Evolutionary conservation across 2,797 vertebrate species (phyloP).

Genomic region (Cottoperca gobio): DNA sequence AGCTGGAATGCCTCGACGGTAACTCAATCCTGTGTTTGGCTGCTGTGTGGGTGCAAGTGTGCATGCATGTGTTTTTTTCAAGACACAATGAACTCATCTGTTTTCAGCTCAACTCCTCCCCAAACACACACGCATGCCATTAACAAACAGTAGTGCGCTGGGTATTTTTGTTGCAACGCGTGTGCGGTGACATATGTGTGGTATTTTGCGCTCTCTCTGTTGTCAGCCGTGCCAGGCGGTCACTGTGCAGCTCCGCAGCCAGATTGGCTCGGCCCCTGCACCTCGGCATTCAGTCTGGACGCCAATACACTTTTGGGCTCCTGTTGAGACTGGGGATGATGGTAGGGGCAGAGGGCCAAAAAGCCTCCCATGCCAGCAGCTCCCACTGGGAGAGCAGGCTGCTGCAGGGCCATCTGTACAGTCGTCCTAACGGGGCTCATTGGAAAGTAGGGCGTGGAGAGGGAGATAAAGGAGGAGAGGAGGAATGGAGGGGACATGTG

Average conservation of each 20-base stretch:
- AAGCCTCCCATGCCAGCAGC: slow-evolving; percentile 66
- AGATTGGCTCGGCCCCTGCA: slow-evolving; percentile 58
- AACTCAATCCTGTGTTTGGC: slow-evolving; percentile 73
- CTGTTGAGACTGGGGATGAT: slow-evolving; percentile 68
- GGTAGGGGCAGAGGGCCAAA: slow-evolving; percentile 64
- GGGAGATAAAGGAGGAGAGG: slow-evolving; percentile 41
- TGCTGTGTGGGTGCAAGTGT: slow-evolving; percentile 76
- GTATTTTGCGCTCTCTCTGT: slow-evolving; percentile 59
- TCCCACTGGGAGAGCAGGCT: slow-evolving; percentile 73
- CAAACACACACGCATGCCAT: slow-evolving; percentile 44
- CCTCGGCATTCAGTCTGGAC: slow-evolving; percentile 58
- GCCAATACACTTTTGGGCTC: slow-evolving; percentile 71
- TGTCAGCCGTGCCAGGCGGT: slow-evolving; percentile 48
- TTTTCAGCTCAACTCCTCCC: slow-evolving; percentile 57
- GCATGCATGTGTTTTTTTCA: slow-evolving; percentile 71
- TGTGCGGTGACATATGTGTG: slow-evolving; percentile 61
- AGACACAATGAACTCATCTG: slow-evolving; percentile 76
- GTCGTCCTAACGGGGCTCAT: slow-evolving; percentile 54
- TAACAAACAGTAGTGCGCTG: slow-evolving; percentile 39
- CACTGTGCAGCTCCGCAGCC: slow-evolving; percentile 52
- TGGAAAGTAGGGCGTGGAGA: slow-evolving; percentile 58
- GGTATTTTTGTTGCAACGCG: slow-evolving; percentile 34
- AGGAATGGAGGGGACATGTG: slow-evolving; percentile 14
- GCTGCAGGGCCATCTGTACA: slow-evolving; percentile 78
- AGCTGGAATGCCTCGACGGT: slow-evolving; percentile 65